Conservation (phyloP, 2,113 vertebrate genomes). For the Burhinus oedicnemus region DNA sequence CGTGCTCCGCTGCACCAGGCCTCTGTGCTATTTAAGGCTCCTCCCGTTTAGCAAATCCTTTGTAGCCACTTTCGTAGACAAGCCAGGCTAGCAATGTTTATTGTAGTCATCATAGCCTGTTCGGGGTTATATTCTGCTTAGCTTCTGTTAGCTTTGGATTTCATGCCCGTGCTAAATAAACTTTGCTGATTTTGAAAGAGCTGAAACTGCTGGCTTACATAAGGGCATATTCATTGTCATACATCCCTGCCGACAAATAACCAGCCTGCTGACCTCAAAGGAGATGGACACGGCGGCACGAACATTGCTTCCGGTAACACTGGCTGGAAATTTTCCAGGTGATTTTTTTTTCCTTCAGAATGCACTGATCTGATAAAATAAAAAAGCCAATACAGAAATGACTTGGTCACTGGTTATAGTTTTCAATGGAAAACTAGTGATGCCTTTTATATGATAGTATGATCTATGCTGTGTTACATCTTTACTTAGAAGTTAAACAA, state of each 20-base stretch:
- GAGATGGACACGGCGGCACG: background rate
- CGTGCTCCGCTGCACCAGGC: rapidly evolving
- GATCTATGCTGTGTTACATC: background rate
- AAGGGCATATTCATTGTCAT: background rate
- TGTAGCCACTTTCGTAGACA: background rate
- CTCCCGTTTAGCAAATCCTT: background rate
- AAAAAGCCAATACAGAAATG: background rate
- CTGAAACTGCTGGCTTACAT: background rate
- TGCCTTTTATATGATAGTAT: background rate
- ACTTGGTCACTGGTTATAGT: background rate
- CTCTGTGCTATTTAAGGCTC: background rate
- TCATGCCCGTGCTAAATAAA: background rate
- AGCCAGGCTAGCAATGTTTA: background rate
- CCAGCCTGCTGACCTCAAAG: background rate
- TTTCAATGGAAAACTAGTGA: background rate
- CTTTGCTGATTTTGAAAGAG: background rate
- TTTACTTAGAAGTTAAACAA: background rate
- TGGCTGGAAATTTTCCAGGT: background rate
- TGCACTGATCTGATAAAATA: background rate
- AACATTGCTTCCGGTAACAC: background rate
- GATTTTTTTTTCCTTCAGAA: background rate
- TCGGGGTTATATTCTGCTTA: background rate
- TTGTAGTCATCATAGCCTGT: background rate
- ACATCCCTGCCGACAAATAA: background rate
- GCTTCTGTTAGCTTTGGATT: background rate